A percentile compares a stretch with the other conserved stretches of the same genome.
Conservation (phyloP, 2,113 vertebrate species). For the Pseudopipra pipra region DNA sequence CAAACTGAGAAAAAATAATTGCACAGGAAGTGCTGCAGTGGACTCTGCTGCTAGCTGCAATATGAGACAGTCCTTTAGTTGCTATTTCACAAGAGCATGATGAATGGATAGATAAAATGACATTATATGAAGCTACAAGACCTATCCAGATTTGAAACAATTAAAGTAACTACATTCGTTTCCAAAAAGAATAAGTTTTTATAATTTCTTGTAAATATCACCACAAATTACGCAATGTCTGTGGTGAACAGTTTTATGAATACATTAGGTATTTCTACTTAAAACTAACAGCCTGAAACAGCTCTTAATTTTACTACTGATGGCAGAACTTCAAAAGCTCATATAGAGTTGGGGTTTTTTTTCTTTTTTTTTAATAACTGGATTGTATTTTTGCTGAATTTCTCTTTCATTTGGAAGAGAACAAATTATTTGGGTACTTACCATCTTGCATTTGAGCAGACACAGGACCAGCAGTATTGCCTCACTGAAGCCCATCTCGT, state of each 20-base stretch:
- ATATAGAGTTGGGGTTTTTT: neutral
- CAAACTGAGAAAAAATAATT: neutral
- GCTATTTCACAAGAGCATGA: neutral
- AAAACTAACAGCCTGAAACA: neutral
- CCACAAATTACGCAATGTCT: neutral
- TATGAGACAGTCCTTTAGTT: neutral
- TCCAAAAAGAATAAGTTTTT: neutral
- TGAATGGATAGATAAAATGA: neutral
- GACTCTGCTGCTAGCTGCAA: neutral
- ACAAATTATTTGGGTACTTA: neutral
- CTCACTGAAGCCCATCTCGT: neutral
- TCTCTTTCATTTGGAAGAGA: neutral
- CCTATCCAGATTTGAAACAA: neutral
- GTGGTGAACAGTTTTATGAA: neutral
- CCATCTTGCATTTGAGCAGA: neutral
- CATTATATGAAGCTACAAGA: neutral
- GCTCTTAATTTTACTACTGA: neutral
- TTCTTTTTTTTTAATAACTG: neutral
- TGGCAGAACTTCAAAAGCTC: neutral
- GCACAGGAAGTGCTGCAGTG: neutral
- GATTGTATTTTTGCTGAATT: neutral
- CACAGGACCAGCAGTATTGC: neutral
- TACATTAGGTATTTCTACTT: constrained; percentile 13
- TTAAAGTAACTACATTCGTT: neutral
- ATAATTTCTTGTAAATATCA: neutral